Base-by-base conservation (phyloP, 2,797 vertebrate species). In the Pipistrellus pygmaeus region DNA sequence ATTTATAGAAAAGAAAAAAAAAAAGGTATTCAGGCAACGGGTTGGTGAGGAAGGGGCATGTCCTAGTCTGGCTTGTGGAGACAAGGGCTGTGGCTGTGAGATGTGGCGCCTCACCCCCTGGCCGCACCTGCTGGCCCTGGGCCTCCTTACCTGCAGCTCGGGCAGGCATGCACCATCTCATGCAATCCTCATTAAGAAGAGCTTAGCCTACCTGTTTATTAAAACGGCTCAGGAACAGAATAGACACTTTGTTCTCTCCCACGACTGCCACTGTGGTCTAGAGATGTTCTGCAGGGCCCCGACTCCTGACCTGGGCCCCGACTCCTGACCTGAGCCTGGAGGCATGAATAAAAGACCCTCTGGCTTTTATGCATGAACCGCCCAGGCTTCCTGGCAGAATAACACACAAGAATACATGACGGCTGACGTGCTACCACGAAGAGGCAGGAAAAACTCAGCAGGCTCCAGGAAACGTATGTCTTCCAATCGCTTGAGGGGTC, bases 351-450 rank as follows among this genome's bases (percentile, higher is more conserved):
- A 55, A 57, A 46, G 87, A 41, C 9, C 14, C 30, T 69, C 38
- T 10, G 12, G 68, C 68, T 95, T 97, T 91, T 81, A 84, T 11
- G 91, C 60, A 83, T 85, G 72, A 94, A 76, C 86, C 90, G 87
- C 27, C 93, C 88, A 71, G 53, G 72, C 80, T 97, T 96, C 88
- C 88, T 75, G 95, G 92, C 73, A 51, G 95, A 96, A 92, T 89
- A 78, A 96, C 82, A 86, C 15, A 72, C 20, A 71, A 95, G 86
- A 95, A 96, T 86, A 97, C 91, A 62, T 93, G 96, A 93, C 2
- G 51, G 60, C 62, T 81, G 88, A 90, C 85, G 60, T 25, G 57
- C 81, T 89, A 69, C 90, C 88, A 71, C 18, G 55, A 91, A 95
- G 91, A 96, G 89, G 88, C 57, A 85, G 82, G 78, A 84, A 60